phyloP scores from a whole-genome alignment of 2,888 invertebrate genomes.

The Harpalus rufipes region DNA sequence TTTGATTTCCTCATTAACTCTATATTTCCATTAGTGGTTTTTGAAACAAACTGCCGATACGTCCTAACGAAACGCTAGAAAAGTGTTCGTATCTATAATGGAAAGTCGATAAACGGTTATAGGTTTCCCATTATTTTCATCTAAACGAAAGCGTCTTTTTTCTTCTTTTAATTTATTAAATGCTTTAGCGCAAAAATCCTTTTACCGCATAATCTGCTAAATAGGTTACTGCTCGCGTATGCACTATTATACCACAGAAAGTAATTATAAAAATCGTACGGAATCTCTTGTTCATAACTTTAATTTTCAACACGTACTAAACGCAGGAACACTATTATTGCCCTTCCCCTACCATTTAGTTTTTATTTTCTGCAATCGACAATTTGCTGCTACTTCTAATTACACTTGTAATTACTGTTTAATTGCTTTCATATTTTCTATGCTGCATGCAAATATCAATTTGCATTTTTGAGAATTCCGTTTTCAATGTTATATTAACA shows the following conservation, averaged over 20 bases:
- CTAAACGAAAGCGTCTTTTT: conserved; percentile 53
- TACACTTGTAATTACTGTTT: conserved; percentile 56
- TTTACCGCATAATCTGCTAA: conserved; percentile 55
- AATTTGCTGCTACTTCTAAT: conserved; percentile 55
- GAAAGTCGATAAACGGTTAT: conserved; percentile 64
- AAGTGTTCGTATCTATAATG: conserved; percentile 64
- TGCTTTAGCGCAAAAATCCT: conserved; percentile 53
- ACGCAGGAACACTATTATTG: conserved; percentile 43
- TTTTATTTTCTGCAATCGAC: conserved; percentile 56
- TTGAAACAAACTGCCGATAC: conserved; percentile 59
- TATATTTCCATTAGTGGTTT: conserved; percentile 53
- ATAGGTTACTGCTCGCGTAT: conserved; percentile 42
- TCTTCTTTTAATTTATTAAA: conserved; percentile 63
- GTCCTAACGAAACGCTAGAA: conserved; percentile 59
- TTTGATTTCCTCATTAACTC: conserved; percentile 57
- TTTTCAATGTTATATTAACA: not conserved
- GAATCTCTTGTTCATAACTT: conserved; percentile 50
- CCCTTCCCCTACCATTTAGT: conserved; percentile 25
- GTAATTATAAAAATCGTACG: conserved; percentile 56
- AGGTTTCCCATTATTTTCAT: conserved; percentile 65
- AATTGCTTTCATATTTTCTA: conserved; percentile 47
- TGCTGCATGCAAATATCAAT: conserved; percentile 60
- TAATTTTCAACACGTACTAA: conserved; percentile 46
- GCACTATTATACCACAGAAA: conserved; percentile 31
- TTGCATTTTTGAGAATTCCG: conserved; percentile 53